Percentiles rank a stretch among this genome's conserved stretches.
Conservation (phyloP, 2,797 vertebrate species). For the Adrianichthys oophorus region DNA sequence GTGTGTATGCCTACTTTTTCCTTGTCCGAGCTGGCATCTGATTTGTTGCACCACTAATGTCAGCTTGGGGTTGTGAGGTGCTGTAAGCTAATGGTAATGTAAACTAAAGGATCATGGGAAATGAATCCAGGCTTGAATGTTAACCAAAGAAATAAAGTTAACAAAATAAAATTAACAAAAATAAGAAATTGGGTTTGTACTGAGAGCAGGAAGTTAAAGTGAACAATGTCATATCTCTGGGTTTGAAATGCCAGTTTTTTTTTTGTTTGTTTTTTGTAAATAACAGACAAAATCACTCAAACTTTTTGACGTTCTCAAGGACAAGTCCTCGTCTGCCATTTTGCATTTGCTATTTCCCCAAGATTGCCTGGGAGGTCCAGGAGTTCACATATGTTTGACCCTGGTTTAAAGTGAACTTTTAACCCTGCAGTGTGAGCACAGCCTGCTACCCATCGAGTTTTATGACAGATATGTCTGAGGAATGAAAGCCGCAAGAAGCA, state of each 20-base stretch:
- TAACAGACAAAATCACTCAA: conserved; percentile 4
- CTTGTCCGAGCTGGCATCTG: too few species aligned
- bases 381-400: conserved; percentile 24
- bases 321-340: background rate
- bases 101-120: too few species aligned
- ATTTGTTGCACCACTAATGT: too few species aligned
- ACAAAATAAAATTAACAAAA: too few species aligned
- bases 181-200: too few species aligned
- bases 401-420: conserved; percentile 18
- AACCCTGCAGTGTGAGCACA: conserved; percentile 17
- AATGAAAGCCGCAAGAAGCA: conserved; percentile 41
- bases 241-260: conserved; percentile 2
- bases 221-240: too few species aligned
- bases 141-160: too few species aligned
- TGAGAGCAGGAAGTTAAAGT: background rate
- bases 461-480: conserved; percentile 30
- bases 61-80: too few species aligned
- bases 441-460: conserved; percentile 31
- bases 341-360: background rate
- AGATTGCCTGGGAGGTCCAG: conserved; percentile 11
- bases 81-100: too few species aligned
- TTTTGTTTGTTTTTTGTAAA: background rate
- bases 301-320: conserved; percentile 3
- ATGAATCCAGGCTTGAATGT: too few species aligned
- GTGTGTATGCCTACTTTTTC: too few species aligned